Percentiles rank a stretch among this genome's conserved stretches.
Evolutionary conservation across 2,888 invertebrate genomes (phyloP).

Genomic region (Acanthosepion esculentum): DNA sequence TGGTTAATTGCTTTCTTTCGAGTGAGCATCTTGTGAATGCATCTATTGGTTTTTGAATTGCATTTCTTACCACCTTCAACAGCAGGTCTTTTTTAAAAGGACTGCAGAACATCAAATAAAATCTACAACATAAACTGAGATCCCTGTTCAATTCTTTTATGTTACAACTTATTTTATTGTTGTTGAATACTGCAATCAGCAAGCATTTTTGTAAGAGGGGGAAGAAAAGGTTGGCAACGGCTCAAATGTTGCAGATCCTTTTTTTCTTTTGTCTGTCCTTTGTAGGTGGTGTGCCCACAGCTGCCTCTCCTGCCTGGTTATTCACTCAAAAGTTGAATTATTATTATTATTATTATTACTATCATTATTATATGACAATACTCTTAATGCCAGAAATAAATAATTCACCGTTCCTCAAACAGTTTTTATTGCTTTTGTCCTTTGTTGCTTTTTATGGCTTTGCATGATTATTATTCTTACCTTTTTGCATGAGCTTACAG

Average conservation of each 20-base stretch:
- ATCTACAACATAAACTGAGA: not conserved
- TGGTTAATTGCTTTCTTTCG: constrained; percentile 33
- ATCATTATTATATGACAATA: constrained; percentile 18
- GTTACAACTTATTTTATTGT: not conserved
- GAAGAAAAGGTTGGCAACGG: not conserved
- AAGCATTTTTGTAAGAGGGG: not conserved
- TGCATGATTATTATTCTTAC: not conserved
- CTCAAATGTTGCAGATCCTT: not conserved
- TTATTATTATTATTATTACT: constrained; percentile 4
- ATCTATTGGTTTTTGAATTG: not conserved
- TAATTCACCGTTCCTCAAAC: constrained; percentile 22
- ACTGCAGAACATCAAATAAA: not conserved
- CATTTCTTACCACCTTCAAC: not conserved
- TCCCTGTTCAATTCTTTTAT: constrained; percentile 18
- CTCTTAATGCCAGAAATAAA: constrained; percentile 11
- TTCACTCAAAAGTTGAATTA: constrained; percentile 39
- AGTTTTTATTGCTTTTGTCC: not conserved
- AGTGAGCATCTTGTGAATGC: not conserved
- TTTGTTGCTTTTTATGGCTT: constrained; percentile 23
- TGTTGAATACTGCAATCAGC: constrained; percentile 21
- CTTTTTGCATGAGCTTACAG: not conserved
- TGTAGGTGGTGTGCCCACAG: not conserved
- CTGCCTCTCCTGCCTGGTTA: constrained; percentile 46
- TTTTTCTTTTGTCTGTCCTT: not conserved
- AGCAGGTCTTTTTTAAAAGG: not conserved